phyloP scores from a whole-genome alignment of 2,113 vertebrate genomes.

The Pleuronectes platessa region DNA sequence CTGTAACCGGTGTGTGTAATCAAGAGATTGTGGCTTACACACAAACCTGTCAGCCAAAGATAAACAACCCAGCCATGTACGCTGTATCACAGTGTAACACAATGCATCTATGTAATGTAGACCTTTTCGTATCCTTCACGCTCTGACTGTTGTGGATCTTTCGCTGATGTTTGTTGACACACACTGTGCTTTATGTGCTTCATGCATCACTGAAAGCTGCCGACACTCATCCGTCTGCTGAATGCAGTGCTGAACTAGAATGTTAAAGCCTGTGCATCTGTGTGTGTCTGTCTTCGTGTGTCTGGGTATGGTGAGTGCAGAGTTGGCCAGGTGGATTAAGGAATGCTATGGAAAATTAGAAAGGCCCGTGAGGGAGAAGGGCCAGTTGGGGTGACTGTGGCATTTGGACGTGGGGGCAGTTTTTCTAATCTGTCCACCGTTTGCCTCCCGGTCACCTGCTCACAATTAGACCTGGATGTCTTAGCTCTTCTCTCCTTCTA shows the following conservation, averaged over 20 bases:
- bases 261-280: constrained; percentile 2
- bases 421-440: constrained; percentile 54
- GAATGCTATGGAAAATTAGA: constrained; percentile 75
- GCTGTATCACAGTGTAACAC: constrained; percentile 30
- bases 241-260: constrained; percentile 2
- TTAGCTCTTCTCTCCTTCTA: constrained; percentile 31
- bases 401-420: constrained; percentile 51
- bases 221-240: constrained; percentile 31
- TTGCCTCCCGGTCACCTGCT: constrained; percentile 60
- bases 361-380: constrained; percentile 50
- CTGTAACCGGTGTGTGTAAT: constrained; percentile 56
- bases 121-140: constrained; percentile 10
- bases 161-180: constrained; percentile 43
- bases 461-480: constrained; percentile 70
- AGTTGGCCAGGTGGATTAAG: constrained; percentile 61
- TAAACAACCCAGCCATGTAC: constrained; percentile 43
- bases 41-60: constrained; percentile 57
- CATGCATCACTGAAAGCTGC: constrained; percentile 28
- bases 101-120: constrained; percentile 25
- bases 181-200: constrained; percentile 13
- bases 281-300: constrained; percentile 26
- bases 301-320: constrained; percentile 41
- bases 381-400: constrained; percentile 51
- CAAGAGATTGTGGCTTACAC: constrained; percentile 48
- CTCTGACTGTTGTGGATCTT: constrained; percentile 33